Evolutionary conservation across 2,797 vertebrate genomes (phyloP), one percentile per base, ranked within the genome.

Genomic region (Pangasius macronema): DNA sequence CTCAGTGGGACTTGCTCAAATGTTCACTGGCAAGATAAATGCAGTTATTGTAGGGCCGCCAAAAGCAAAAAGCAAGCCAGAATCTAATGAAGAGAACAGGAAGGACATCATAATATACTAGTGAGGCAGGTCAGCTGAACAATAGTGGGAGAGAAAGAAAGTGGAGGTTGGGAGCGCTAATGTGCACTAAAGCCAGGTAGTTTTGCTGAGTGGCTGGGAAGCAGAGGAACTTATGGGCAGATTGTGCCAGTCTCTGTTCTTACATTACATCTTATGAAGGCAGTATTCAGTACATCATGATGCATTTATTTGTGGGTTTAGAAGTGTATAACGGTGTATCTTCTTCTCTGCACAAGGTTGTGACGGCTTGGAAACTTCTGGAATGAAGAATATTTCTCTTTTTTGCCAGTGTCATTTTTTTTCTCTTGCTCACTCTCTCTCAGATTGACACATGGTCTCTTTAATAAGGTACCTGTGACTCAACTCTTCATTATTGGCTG

Each of bases 41-140:
- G 83, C 67, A 65, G 85, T 82, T 86, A 90, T 83, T 88, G 88
- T 53, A 86, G 83, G 59, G 51, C 84, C 84, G 86, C 70, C 55
- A 63, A 87, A 86, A 88, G 87, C 75, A 61, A 85, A 81, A 85
- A 67, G n/a, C 70, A 70, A 87, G 83, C 72, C 87, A 88, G 89
- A 85, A 87, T 89, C 79, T 87, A 89, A 90, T 89, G 79, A 88
- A 88, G 70, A 88, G 86, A 89, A 87, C 82, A 88, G 65, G 87
- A 89, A 84, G 70, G 79, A 86, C 85, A 88, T 86, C 81, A 85
- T 89, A 87, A 88, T 86, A 85, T 49, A 90, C 65, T 83, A 80
- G 63, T 72, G 55, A 88, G 79, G 63, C 83, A 89, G 90, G 76
- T 87, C 85, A 88, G 81, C 59, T 24, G 70, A 90, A 85, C 30